Evolutionary conservation across 2,113 vertebrate species (phyloP), one percentile per base, ranked within the genome.

Genomic region (Marmota monax): DNA sequence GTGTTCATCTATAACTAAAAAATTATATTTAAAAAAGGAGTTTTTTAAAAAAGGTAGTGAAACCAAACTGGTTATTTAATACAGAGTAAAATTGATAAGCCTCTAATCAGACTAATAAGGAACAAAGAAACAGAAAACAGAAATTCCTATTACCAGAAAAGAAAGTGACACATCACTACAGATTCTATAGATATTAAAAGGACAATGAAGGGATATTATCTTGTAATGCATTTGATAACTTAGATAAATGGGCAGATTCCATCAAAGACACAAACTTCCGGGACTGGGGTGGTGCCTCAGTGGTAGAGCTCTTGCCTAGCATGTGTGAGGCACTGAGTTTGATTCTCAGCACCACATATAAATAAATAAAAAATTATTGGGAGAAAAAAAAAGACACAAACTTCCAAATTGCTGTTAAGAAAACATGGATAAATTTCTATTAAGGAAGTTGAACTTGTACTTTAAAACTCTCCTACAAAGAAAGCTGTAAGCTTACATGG

Each of bases 91-190:
- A 77, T 82, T 34, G 48, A 63, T 63, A 51, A 86, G 79, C 23
- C 34, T 56, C 0, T 90, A 48, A 63, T 25, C n/a, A 67, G 5
- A 7, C 34, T 76, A 32, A 29, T 53, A 7, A 67, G 65, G 10
- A 67, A 63, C 45, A 39, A 83, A 69, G 25, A 77, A 48, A 56
- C n/a, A 61, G 7, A 45, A 37, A 14, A 73, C 37, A 84, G n/a
- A 84, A 56, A 85, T 82, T 82, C 29, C 11, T 56, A 27, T n/a
- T 94, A 84, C 65, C 16, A 85, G 56, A 84, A 79, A 87, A 83
- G 13, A 74, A 56, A 56, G 45, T 90, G n/a, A n/a, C 18, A 22
- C 25, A 16, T 87, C 17, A 74, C 4, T 67, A 32, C 10, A 91
- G 63, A 65, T 29, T 45, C 32, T 88, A 27, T 5, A 84, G 61